Conservation (phyloP, 1,140 invertebrate species). For the Zaprionus inermis region DNA sequence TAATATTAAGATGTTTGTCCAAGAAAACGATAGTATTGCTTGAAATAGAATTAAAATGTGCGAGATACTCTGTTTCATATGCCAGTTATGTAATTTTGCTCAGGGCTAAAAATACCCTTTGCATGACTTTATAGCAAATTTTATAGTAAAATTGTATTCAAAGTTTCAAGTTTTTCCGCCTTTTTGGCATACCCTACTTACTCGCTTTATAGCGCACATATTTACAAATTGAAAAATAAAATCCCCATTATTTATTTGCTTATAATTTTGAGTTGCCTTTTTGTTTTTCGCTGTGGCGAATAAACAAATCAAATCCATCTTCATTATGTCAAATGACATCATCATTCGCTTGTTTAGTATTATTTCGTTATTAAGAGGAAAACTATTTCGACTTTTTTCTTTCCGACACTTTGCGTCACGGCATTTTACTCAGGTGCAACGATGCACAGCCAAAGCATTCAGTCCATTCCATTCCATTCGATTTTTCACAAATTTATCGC, state of each 20-base stretch:
- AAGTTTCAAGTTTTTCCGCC: too few species aligned
- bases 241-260: conserved; percentile 21
- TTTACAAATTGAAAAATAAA: conserved; percentile 6
- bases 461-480: conserved; percentile 26
- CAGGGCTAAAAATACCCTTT: too few species aligned
- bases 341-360: conserved; percentile 18
- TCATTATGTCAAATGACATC: conserved; percentile 59
- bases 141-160: background rate
- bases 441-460: conserved; percentile 58
- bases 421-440: conserved; percentile 56
- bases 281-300: conserved; percentile 3
- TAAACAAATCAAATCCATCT: conserved; percentile 71
- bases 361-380: conserved; percentile 30
- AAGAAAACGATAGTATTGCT: too few species aligned
- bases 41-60: too few species aligned
- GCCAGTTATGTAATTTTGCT: too few species aligned
- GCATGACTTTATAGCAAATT: background rate
- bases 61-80: too few species aligned
- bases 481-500: conserved; percentile 56
- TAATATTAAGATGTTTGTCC: too few species aligned
- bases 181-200: background rate
- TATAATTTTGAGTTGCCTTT: background rate
- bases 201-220: background rate
- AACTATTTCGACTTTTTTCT: conserved; percentile 10
- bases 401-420: background rate